Evolutionary conservation across 1,140 invertebrate genomes (phyloP), one percentile per base, ranked within the genome.

Genomic region (Drosophila lini): DNA sequence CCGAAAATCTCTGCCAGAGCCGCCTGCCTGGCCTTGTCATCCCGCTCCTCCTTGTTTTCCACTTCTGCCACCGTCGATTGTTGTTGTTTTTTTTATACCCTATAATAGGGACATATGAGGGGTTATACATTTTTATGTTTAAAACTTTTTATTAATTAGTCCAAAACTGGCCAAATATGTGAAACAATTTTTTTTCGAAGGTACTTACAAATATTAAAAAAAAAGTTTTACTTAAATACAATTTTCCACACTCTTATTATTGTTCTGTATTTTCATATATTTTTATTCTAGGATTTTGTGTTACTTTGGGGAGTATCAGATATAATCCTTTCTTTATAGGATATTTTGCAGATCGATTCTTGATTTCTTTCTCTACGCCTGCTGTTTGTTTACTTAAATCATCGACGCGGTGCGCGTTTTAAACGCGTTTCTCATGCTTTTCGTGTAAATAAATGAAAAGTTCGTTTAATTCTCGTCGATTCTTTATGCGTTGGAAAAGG

Each of bases 401-500:
- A 84, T 85, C 67, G 81, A 84, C 81, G 74, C 81, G 81, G 45
- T 62, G 65, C 67, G 79, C 79, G 80, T 76, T 79, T 82, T 74
- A 80, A 85, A 81, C 78, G 81, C 65, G 70, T 73, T 83, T 74
- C 81, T 84, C 67, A 69, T 80, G 81, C 77, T 64, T 77, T 81
- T 85, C 81, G 78, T 70, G 78, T 88, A 89, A 88, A 88, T 88
- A 88, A 88, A 88, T 88, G 84, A 88, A 88, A 88, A 88, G 74
- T 80, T 84, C 80, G 80, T 89, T 88, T 88, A 88, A 88, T 88
- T 89, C 80, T 78, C 45, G 77, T 78, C 61, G 68, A 89, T 89
- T 83, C 82, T 80, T 86, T 83, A 88, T 80, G 56, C 67, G 61
- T 15, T 36, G 47, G 32, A 67, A 16, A 16, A 8, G 25, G 40